These are phyloP conservation scores for Ceraclea dissimilis DNA, from an alignment of 2,888 invertebrate genomes.

Conservation along the genomic window DNA sequence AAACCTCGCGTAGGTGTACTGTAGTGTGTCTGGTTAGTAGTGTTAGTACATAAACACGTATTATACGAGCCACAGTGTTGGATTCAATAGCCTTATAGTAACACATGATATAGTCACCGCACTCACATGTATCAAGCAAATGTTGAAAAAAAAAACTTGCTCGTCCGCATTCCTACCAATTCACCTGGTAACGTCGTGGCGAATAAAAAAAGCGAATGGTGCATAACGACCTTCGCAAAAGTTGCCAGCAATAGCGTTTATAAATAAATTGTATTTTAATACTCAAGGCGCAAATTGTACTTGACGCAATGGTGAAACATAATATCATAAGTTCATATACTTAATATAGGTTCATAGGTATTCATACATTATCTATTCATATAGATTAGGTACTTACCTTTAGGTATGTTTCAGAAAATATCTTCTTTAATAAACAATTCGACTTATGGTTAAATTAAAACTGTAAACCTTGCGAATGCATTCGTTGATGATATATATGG, in stretches of 20 bases:
- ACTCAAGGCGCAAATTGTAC: not conserved
- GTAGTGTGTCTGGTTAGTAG: too few relatives aligned
- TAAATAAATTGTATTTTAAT: not conserved
- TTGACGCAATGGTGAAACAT: not conserved
- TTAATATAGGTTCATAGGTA: too few relatives aligned
- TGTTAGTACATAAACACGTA: too few relatives aligned
- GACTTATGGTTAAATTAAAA: too few relatives aligned
- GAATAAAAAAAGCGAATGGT: constrained; percentile 15
- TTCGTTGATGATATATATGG: too few relatives aligned
- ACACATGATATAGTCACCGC: not conserved
- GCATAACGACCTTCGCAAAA: constrained; percentile 2
- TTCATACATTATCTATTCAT: too few relatives aligned
- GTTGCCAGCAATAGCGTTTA: constrained; percentile 1
- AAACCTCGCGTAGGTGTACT: too few relatives aligned
- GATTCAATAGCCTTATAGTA: not conserved
- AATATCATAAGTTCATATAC: too few relatives aligned
- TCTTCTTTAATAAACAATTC: too few relatives aligned
- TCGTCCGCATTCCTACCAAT: constrained; percentile 19
- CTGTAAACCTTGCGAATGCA: too few relatives aligned
- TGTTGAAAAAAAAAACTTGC: constrained; percentile 20
- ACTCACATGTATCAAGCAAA: constrained; percentile 1
- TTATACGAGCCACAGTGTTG: not conserved
- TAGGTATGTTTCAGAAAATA: too few relatives aligned
- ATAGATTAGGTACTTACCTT: too few relatives aligned
- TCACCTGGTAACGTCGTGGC: constrained; percentile 18